Evolutionary conservation across 1,140 invertebrate species (phyloP), one percentile per base, ranked within the genome.

Genomic region (Brachystomella parvula): DNA sequence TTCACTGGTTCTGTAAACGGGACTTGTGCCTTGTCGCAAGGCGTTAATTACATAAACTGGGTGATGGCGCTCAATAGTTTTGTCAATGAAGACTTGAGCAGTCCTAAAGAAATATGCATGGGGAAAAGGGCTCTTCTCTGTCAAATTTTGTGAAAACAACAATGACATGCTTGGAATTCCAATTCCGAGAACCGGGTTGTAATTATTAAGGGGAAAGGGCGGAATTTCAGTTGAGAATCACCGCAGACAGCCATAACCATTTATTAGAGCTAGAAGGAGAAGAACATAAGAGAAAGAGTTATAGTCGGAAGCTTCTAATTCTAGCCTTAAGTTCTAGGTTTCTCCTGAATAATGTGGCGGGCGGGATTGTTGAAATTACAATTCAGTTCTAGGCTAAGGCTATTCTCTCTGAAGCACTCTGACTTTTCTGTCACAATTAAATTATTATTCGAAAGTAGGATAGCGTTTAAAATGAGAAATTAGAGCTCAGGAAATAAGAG

Each of bases 381-480:
- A 9, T 15, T 53, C 21, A 17, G 21, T 24, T 15, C 21, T 53
- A 6, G 49, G 9, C 24, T 12, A 53, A 24, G 49, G 24, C 12
- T 6, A 53, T n/a, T n/a, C n/a, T n/a, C n/a, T n/a, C n/a, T n/a
- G 24, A 24, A 53, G 49, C 12, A 53, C 12, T 53, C 39, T 24
- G 24, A n/a, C n/a, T n/a, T n/a, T n/a, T 53, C 12, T 53, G 49
- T 53, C 49, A 53, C 49, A 53, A 53, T 53, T 53, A 53, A 53
- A 53, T 24, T 53, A 53, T 53, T 26, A 12, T 24, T 9, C 24
- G 49, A 53, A 12, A 53, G 12, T 9, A 53, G 49, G n/a, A 44
- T 12, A 24, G 24, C 24, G 24, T 53, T 53, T 53, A 53, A 53
- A 24, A 53, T 53, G 49, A 17, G 24, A 53, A 53, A 17, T 53